Evolutionary conservation across 1,140 invertebrate species (phyloP), one percentile per base, ranked within the genome.

Genomic region (Trissolcus basalis): DNA sequence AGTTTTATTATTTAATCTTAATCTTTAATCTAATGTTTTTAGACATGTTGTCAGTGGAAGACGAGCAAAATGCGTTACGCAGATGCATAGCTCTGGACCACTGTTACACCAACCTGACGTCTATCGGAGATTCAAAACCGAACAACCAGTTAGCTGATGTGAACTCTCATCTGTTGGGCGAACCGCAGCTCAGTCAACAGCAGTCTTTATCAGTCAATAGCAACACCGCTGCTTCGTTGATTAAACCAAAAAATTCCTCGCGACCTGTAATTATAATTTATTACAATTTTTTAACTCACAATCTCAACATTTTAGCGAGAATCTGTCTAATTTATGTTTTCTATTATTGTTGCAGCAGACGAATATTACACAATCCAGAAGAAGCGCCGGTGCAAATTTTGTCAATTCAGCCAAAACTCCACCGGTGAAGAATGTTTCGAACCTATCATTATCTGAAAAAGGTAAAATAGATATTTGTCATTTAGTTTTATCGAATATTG

Each of bases 21-120:
- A 10, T 35, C 10, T 35, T 6, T 35, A 6, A 10, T 35, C 81
- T 71, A 79, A 80, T 67, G 80, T n/a, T 82, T 56, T 65, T 45
- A 89, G 88, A 89, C 74, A 89, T 89, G 87, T 56, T 89, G 35
- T 86, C 86, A 13, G 83, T 88, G 4, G 88, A 89, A 45, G 88
- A 89, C 61, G 80, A 85, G 55, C 85, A 88, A 36, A 88, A 87
- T 70, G 82, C 81, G 0, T 74, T 89, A 43, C 80, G 81, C 55
- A 82, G 87, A 50, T 84, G 80, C 41, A 86, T 89, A 65, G 85
- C 85, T 36, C 78, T 87, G 67, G 89, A 89, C 73, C 89, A 89
- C 49, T 89, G 87, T 71, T 90, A 89, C 32, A 90, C 87, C 3
- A 89, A 76, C 68, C 82, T 82, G 19, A 69, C 81, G 36, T 86